Evolutionary conservation across 2,888 invertebrate species (phyloP), one percentile per base, ranked within the genome.

Genomic region (Callyntrura guangdongensis): DNA sequence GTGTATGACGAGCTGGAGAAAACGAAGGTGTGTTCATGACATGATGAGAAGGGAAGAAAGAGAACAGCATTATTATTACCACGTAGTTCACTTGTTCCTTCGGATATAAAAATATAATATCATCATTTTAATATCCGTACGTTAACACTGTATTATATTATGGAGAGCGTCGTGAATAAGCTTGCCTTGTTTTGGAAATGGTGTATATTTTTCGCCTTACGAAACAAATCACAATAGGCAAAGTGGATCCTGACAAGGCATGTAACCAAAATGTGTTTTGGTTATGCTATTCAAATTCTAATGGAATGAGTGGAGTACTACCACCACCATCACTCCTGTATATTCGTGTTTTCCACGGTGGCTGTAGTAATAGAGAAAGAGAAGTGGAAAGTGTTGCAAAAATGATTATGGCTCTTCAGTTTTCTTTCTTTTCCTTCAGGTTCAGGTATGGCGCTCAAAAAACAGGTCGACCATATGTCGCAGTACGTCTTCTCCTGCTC

Each of bases 191-290:
- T 36, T 36, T 3, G 12, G 53, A 53, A 53, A 14, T 53, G n/a
- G n/a, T n/a, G 53, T n/a, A 12, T 20, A 69, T 69, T 36, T 45
- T 69, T 36, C n/a, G 45, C 6, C n/a, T 14, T 45, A n/a, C 69
- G 17, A 69, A 69, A 69, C 14, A 69, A 64, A n/a, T 69, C 45
- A 69, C 69, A 69, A 69, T 17, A 69, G 69, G 36, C 36, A 69
- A 69, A 45, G 69, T 69, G 69, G 45, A 45, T 69, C 14, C n/a
- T 69, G 69, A 69, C 69, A 69, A 45, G 45, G 69, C 69, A 45
- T 69, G 69, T 69, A 69, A 69, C 69, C 69, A 69, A 69, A 69
- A 69, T 69, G 69, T 69, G 69, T 69, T 69, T 69, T 36, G 14
- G 67, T 67, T 67, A 67, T 67, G 67, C 67, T 67, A 27, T n/a